Base-by-base conservation (phyloP, 64 coral and sea anemone species). In the Actinia tenebrosa region DNA sequence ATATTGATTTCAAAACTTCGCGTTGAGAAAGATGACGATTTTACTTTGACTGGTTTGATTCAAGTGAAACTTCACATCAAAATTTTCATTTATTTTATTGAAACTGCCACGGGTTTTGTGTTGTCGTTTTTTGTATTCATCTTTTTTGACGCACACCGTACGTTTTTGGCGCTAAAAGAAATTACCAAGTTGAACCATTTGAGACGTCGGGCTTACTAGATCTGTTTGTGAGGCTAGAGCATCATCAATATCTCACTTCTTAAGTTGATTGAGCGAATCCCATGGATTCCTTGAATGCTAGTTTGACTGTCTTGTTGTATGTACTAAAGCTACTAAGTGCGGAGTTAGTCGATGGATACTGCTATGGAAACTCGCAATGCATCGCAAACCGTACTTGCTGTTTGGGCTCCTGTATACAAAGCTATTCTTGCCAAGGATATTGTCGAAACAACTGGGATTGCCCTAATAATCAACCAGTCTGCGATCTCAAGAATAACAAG, bases 381-480 rank as follows among this genome's bases (percentile, higher is more conserved):
- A 58, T 1, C 9, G 13, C 42, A 55, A 64, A 58, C 30, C 19
- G 19, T 3, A 37, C 83, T 2, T 85, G 83, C 19, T 85, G 83
- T 16, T 44, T 43, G 7, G 58, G 83, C 2, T 56, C 9, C 6
- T 85, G 83, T 44, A 26, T 85, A 27, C 26, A 60, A 6, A 44
- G 82, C 20, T 3, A 8, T 19, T 61, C 83, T 16, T 85, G 83
- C 60, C 62, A 30, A 10, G 83, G 83, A 19, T 85, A 42, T 37
- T 85, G 83, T 85, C 55, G 60, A 17, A 59, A 85, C 46, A 85
- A 64, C 56, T 59, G 56, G 52, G 83, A 85, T 46, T 85, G 83
- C 43, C 83, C 83, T 18, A 61, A 15, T 16, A 26, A n/a, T 23
- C 56, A 63, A 46, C 42, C n/a, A 18, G 18, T 42, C 25, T 83